Conservation (phyloP, 2,113 vertebrate genomes). For the Neomonachus schauinslandi region DNA sequence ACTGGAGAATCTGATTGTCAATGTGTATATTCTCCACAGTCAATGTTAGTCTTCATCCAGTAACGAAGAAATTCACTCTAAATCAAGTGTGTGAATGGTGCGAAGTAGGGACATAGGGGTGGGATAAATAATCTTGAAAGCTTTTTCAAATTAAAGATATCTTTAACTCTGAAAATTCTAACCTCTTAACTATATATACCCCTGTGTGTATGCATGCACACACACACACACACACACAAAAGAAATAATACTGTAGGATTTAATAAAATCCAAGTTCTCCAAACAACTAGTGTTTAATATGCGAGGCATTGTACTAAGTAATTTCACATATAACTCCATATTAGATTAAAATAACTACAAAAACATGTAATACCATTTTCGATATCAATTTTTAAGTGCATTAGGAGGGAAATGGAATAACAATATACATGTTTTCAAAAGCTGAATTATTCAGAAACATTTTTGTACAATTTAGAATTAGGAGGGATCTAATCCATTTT, state of each 20-base stretch:
- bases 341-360: neutral
- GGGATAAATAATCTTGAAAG: neutral
- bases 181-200: neutral
- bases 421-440: neutral
- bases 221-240: neutral
- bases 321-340: neutral
- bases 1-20: neutral
- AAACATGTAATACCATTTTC: neutral
- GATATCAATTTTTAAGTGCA: neutral
- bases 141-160: neutral
- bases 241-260: neutral
- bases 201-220: too few relatives aligned
- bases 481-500: neutral
- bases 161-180: neutral
- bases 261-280: neutral
- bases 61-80: neutral
- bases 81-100: neutral
- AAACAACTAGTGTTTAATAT: neutral
- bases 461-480: neutral
- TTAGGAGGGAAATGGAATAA: neutral
- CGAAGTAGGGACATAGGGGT: fast-evolving
- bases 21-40: neutral
- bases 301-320: neutral
- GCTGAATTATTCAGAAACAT: neutral
- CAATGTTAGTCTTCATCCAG: neutral